Base-by-base conservation (phyloP, 1,140 invertebrate genomes). In the Nixonia krombeini region DNA sequence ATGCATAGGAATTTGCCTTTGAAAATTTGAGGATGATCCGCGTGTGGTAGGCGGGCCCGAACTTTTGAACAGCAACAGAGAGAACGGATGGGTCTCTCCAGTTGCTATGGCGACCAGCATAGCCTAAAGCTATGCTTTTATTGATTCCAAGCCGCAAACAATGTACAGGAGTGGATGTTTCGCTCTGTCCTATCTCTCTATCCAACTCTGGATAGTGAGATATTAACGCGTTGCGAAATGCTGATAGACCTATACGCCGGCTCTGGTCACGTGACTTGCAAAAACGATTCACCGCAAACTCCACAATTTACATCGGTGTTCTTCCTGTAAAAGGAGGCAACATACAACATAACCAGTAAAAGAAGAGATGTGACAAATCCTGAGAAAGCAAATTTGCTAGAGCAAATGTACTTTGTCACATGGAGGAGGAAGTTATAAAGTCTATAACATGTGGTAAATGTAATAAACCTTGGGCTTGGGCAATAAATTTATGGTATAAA, bases 71-170 rank as follows among this genome's bases (percentile, higher is more conserved):
- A 55, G 50, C 64, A 72, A 67, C 69, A 64, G 55, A 67, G 67
- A 70, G 73, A 76, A 75, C 74, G 77, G 79, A 81, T 81, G 79
- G 79, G 78, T 82, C 79, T 82, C 80, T 73, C 75, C 66, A 71
- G 81, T 83, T 77, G 76, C 73, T 75, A 81, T 81, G 78, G 59
- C 67, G 67, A 84, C 81, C 72, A 82, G 75, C 79, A 78, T 84
- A 82, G 82, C 82, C 81, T 85, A 85, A 85, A 85, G 83, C 83
- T 85, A 85, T 85, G 83, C 83, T 85, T 83, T 85, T 85, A 85
- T 85, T 85, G 83, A 85, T 85, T 85, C 81, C 80, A 83, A 85
- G 81, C 83, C 81, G 75, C 83, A 85, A 85, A 85, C 83, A 83
- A 83, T 85, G 82, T 84, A 83, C 81, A 82, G 80, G 80, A 82